These are phyloP conservation scores for Patagioenas fasciata DNA, from an alignment of 2,113 vertebrate genomes.

Conservation along the genomic window DNA sequence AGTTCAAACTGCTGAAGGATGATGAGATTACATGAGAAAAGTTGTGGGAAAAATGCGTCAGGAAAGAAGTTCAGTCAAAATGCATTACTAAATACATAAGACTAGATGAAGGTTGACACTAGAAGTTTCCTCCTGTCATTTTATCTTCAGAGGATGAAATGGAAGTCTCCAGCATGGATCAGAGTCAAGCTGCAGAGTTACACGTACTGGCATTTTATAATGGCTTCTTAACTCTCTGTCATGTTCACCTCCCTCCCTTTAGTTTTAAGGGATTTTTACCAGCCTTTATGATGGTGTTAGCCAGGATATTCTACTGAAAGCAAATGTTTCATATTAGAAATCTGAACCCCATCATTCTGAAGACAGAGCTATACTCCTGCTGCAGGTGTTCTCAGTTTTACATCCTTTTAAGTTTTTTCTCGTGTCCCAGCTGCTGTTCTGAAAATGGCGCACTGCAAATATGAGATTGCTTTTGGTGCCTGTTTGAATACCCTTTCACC, in stretches of 20 bases:
- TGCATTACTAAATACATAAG: slow-evolving; percentile 22
- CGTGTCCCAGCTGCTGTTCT: not conserved
- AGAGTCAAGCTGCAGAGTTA: slow-evolving; percentile 39
- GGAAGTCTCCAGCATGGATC: slow-evolving; percentile 45
- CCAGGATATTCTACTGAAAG: not conserved
- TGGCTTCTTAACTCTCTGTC: not conserved
- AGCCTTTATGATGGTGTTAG: not conserved
- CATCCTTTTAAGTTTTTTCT: not conserved
- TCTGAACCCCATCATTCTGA: not conserved
- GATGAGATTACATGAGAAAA: slow-evolving; percentile 50
- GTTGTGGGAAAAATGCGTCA: slow-evolving; percentile 8
- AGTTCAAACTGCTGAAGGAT: slow-evolving; percentile 38
- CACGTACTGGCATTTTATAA: not conserved
- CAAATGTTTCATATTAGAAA: slow-evolving; percentile 28
- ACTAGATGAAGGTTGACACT: slow-evolving; percentile 39
- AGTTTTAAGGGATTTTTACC: slow-evolving; percentile 17
- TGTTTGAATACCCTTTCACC: not conserved
- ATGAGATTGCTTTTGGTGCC: not conserved
- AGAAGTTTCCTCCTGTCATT: slow-evolving; percentile 60
- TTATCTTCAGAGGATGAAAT: slow-evolving; percentile 53
- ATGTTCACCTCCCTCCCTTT: not conserved
- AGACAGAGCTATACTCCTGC: not conserved
- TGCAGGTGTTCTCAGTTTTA: not conserved
- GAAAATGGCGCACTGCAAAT: not conserved
- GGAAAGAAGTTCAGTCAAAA: slow-evolving; percentile 50